Evolutionary conservation across 2,797 vertebrate genomes (phyloP).

Genomic region (Dryobates pubescens): DNA sequence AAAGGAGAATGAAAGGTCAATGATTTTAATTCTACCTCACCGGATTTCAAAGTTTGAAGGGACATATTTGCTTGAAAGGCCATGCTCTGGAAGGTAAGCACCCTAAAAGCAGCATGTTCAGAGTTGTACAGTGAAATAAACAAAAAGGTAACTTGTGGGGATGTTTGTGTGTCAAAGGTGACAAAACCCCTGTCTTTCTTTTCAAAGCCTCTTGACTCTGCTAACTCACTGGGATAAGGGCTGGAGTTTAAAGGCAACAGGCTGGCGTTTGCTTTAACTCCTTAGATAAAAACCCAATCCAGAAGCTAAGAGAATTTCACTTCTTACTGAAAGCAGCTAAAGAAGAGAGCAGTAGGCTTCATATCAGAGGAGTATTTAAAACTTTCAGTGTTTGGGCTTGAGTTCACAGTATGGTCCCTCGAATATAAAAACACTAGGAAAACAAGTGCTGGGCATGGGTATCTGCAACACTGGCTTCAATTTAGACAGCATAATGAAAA

Average conservation of each 20-base stretch:
- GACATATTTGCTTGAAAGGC: constrained; percentile 67
- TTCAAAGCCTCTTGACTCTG: constrained; percentile 68
- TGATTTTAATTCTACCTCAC: constrained; percentile 71
- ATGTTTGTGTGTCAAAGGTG: constrained; percentile 72
- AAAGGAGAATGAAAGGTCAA: constrained; percentile 68
- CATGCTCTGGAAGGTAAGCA: constrained; percentile 57
- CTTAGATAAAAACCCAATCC: constrained; percentile 39
- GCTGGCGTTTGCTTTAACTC: constrained; percentile 65
- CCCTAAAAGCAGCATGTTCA: constrained; percentile 29
- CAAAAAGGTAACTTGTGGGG: constrained; percentile 63
- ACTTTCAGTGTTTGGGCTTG: neutral
- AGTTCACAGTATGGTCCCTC: neutral
- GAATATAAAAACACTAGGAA: constrained; percentile 27
- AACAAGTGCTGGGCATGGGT: constrained; percentile 28
- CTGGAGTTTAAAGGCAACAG: constrained; percentile 60
- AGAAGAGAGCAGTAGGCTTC: neutral
- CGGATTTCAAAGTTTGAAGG: constrained; percentile 66
- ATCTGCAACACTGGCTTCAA: neutral
- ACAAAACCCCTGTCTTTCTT: constrained; percentile 46
- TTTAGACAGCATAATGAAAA: constrained; percentile 59
- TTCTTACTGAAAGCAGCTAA: constrained; percentile 10
- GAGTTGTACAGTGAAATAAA: constrained; percentile 64
- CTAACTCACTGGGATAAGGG: constrained; percentile 57
- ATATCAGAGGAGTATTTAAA: constrained; percentile 18
- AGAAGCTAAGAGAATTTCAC: constrained; percentile 37